Evolutionary conservation across 2,113 vertebrate species (phyloP), one percentile per base, ranked within the genome.

Genomic region (Dromiciops gliroides): DNA sequence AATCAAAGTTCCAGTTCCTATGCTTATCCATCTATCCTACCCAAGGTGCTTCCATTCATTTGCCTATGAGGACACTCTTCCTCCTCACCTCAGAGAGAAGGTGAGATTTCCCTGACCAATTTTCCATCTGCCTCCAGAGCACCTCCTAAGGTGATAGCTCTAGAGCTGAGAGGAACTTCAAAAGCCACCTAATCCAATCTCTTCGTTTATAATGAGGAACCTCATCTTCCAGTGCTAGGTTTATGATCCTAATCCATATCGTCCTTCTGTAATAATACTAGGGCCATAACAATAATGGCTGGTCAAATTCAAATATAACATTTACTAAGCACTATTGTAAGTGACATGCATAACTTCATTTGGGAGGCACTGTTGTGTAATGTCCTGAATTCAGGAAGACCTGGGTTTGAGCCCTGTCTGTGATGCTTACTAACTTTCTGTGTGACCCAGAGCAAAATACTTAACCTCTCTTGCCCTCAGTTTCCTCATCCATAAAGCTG

Each of bases 51-150:
- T 48, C 48, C 26, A 49, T 14, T 10, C 25, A 51, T 56, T 96
- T 96, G 16, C 25, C 94, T 96, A 89, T 92, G 48, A 49, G 51
- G 8, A 56, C 37, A 83, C 44, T 83, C 37, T 83, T 83, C 19
- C n/a, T 44, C 8, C 16, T 83, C 37, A 83, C 6, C 19, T n/a
- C 37, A 83, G 67, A 83, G 6, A 83, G 6, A 44, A 83, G 16
- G 67, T 83, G 14, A 37, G 28, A 37, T 37, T 67, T 67, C 28
- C 31, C 28, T 67, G 56, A 28, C 1, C 11, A 37, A 16, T 83
- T n/a, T 83, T 83, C 19, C n/a, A 83, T n/a, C 16, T 83, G 16
- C 67, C 19, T 83, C 6, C 37, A 83, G 67, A 23, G 37, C 5
- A 83, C 19, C 37, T 83, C 16, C n/a, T 44, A 83, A 44, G 1